Evolutionary conservation across 2,797 vertebrate species (phyloP), one percentile per base, ranked within the genome.

Genomic region (Mycteria americana): DNA sequence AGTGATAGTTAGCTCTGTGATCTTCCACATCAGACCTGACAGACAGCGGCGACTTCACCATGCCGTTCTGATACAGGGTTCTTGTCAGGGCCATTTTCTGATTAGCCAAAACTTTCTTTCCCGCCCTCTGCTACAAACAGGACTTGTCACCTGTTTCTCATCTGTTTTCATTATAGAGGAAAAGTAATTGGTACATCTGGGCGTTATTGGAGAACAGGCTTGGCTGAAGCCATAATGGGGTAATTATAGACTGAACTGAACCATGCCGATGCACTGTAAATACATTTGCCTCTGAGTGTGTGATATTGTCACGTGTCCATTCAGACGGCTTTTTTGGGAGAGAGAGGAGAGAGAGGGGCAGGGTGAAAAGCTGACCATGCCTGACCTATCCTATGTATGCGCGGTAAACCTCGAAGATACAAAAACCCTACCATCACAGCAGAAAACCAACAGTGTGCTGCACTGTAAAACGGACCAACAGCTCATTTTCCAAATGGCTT

Each of bases 161-260:
- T 96, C 92, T 96, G 27, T 92, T 96, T 95, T 93, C 91, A 72
- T 94, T 93, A 74, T 19, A 85, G 88, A 88, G 75, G 73, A 97
- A 95, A 96, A 96, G 67, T 97, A 94, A 77, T 94, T 95, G 93
- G 88, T 95, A 85, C 89, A 88, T 94, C 89, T 97, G 97, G 93
- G 84, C 24, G 1, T 96, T 95, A 93, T 31, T 95, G 95, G 73
- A 96, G 93, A 87, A 94, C 72, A 62, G 62, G 46, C 80, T 93
- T 94, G 72, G 81, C 95, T 95, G 94, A 95, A 91, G 92, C 93
- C 87, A 35, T 97, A 95, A 95, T 89, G 51, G 77, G 59, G 89
- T 96, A 93, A 97, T 97, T 97, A 89, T 2, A 95, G 93, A 85
- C 92, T 95, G 92, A 97, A 85, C 81, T 73, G 63, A 96, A 69